Base-by-base conservation (phyloP, 2,888 invertebrate genomes). In the Nemotelus nigrinus region DNA sequence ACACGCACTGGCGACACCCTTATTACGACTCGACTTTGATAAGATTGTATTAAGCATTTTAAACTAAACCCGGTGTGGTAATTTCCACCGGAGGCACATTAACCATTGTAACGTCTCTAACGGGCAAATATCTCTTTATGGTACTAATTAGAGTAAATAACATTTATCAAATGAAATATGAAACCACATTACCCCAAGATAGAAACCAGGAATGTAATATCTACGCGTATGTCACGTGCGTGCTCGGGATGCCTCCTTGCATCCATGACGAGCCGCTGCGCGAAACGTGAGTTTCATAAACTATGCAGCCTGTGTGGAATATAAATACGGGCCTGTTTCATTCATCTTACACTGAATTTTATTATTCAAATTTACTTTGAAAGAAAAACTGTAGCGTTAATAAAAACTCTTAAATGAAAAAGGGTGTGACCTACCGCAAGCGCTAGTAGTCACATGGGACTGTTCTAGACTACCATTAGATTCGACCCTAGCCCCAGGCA, bases 311-410 rank as follows among this genome's bases (percentile, higher is more conserved):
- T 67, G 48, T 67, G 39, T 3, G 48, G 10, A 50, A 70, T 70
- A 55, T 50, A 70, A 70, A 70, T 70, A 70, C 41, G 70, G 67
- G 43, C 63, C 4, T 63, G 55, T 70, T 70, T 10, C 58, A n/a
- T 70, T 10, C 48, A n/a, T 44, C n/a, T 53, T 10, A 39, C 47
- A 41, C 68, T 53, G 43, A 77, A 67, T 78, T 77, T 78, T 77
- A 72, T 77, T 77, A 78, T 78, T 78, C 74, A 72, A 78, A 78
- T 78, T 77, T 72, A 58, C 77, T 77, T 77, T 7, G 3, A 43
- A 43, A 68, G 5, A 77, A 76, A 76, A 77, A 74, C 65, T 76
- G 67, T 78, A 78, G 77, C 74, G 67, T 74, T 72, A 72, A 77
- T 78, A 77, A 78, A 47, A 57, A 50, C 5, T 25, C 71, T 63